phyloP scores from a whole-genome alignment of 2,797 vertebrate species.

The Ptychobarbus kaznakovi region DNA sequence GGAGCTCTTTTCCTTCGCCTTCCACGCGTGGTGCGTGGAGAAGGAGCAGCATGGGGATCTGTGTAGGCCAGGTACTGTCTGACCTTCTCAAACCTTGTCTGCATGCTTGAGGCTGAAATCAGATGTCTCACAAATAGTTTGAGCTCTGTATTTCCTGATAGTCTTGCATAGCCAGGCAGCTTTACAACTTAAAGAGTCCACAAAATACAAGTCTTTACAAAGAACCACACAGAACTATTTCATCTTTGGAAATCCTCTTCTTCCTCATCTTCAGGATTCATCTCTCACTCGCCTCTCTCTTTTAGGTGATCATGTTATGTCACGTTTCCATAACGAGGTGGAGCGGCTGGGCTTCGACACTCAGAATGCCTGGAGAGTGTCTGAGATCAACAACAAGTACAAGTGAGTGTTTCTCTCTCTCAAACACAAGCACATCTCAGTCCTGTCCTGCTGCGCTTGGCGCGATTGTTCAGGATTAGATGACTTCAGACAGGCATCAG shows the following conservation, averaged over 20 bases:
- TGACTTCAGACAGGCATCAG: conserved; percentile 67
- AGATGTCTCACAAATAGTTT: background rate
- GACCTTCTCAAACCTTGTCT: background rate
- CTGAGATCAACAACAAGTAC: conserved; percentile 98
- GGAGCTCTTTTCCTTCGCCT: conserved; percentile 96
- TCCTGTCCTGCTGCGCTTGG: conserved; percentile 41
- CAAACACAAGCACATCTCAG: background rate
- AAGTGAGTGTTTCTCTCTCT: conserved; percentile 77
- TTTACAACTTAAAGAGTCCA: background rate
- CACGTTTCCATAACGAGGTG: conserved; percentile 95
- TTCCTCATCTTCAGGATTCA: background rate
- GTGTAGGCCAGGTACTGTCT: conserved; percentile 88
- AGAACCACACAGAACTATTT: background rate
- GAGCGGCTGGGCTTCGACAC: conserved; percentile 98
- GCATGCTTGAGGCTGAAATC: background rate
- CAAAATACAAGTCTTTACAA: background rate
- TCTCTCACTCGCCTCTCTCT: conserved; percentile 55
- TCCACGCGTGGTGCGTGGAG: conserved; percentile 96
- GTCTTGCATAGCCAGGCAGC: background rate
- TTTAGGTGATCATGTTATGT: conserved; percentile 93
- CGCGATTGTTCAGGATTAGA: conserved; percentile 67
- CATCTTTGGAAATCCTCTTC: background rate
- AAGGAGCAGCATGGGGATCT: conserved; percentile 95
- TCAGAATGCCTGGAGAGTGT: conserved; percentile 97
- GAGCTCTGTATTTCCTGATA: background rate